phyloP scores from a whole-genome alignment of 2,797 vertebrate species.

The Simalia tracyae region DNA sequence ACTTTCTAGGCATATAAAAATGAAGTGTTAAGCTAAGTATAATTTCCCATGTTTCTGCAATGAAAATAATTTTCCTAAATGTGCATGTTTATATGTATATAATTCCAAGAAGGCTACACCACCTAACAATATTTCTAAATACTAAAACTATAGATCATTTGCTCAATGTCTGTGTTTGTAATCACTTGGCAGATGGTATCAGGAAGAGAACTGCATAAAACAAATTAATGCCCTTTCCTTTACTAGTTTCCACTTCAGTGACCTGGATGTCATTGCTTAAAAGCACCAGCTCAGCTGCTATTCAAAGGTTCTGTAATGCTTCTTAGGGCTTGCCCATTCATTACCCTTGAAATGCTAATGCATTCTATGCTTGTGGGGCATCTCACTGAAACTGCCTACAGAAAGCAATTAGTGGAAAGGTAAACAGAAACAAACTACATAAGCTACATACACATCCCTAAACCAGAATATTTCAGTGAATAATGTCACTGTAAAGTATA shows the following conservation, averaged over 20 bases:
- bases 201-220: slow-evolving; percentile 46
- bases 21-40: neutral
- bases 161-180: slow-evolving; percentile 38
- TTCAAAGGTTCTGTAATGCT: slow-evolving; percentile 38
- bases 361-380: slow-evolving; percentile 17
- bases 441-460: slow-evolving; percentile 31
- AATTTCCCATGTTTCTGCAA: neutral
- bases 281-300: slow-evolving; percentile 44
- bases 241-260: slow-evolving; percentile 59
- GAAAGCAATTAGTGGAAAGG: slow-evolving; percentile 47
- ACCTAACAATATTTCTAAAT: slow-evolving; percentile 21
- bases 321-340: slow-evolving; percentile 31
- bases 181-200: slow-evolving; percentile 7
- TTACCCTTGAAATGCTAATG: slow-evolving; percentile 31
- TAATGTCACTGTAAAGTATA: slow-evolving; percentile 10
- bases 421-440: slow-evolving; percentile 50
- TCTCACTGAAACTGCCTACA: slow-evolving; percentile 55
- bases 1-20: neutral
- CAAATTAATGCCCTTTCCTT: slow-evolving; percentile 53
- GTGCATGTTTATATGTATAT: neutral
- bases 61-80: neutral
- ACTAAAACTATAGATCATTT: slow-evolving; percentile 26
- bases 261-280: slow-evolving; percentile 42
- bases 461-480: slow-evolving; percentile 37
- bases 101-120: neutral